phyloP scores from a whole-genome alignment of 2,888 invertebrate species.

The Drosophila anomelani region DNA sequence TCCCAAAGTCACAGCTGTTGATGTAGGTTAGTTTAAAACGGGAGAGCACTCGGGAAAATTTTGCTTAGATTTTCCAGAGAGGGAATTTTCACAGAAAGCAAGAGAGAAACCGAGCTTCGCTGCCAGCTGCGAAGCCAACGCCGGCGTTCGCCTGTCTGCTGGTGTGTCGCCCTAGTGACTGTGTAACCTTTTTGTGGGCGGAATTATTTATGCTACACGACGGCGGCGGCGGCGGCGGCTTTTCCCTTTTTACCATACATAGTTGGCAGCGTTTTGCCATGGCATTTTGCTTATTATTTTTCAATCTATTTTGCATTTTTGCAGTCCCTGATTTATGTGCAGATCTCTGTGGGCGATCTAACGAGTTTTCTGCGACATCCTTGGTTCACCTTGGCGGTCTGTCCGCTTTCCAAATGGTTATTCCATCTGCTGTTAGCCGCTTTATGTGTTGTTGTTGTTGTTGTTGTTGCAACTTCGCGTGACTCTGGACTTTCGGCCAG shows the following conservation, averaged over 20 bases:
- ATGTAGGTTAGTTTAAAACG: slow-evolving; percentile 82
- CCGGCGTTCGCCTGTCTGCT: slow-evolving; percentile 39
- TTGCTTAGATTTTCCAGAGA: slow-evolving; percentile 2
- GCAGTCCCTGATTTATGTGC: slow-evolving; percentile 38
- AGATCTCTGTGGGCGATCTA: slow-evolving; percentile 27
- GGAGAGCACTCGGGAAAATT: slow-evolving; percentile 4
- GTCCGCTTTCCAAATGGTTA: slow-evolving; percentile 17
- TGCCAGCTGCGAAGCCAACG: slow-evolving; percentile 17
- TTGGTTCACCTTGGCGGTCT: slow-evolving; percentile 48
- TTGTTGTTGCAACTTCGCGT: slow-evolving; percentile 72
- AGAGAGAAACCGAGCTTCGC: neutral
- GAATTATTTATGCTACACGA: slow-evolving; percentile 79
- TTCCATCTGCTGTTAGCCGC: slow-evolving; percentile 7
- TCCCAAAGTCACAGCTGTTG: slow-evolving; percentile 74
- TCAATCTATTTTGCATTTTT: slow-evolving; percentile 75
- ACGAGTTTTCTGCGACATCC: slow-evolving; percentile 34
- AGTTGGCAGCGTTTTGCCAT: slow-evolving; percentile 20
- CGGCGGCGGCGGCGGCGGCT: slow-evolving; percentile 14
- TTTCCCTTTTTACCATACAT: slow-evolving; percentile 22
- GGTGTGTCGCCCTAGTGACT: slow-evolving; percentile 79
- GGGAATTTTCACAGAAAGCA: too few relatives aligned
- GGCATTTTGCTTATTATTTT: slow-evolving; percentile 65
- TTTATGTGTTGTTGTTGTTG: slow-evolving; percentile 14
- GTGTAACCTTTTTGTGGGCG: slow-evolving; percentile 81
- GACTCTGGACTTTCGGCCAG: slow-evolving; percentile 78